Conservation (phyloP, 2,888 invertebrate genomes). For the Bhutanitis thaidina region DNA sequence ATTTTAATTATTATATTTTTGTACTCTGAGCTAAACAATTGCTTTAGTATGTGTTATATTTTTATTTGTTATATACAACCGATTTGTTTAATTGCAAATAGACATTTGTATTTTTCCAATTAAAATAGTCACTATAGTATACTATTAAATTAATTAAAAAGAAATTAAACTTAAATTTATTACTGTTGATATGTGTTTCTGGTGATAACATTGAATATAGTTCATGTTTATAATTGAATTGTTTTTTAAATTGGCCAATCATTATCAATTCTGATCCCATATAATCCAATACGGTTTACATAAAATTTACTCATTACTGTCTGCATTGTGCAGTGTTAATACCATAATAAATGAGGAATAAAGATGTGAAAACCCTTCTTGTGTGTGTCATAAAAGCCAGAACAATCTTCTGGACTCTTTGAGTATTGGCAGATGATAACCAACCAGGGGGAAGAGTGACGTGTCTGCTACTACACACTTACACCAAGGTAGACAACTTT, state of each 20-base stretch:
- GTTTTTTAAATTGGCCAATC: background rate
- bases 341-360: too few relatives aligned
- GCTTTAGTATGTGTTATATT: constrained; percentile 38
- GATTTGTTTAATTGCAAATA: constrained; percentile 24
- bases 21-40: constrained; percentile 50
- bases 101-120: constrained; percentile 3
- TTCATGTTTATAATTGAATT: constrained; percentile 8
- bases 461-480: too few relatives aligned
- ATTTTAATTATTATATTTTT: constrained; percentile 66
- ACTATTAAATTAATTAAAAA: background rate
- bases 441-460: too few relatives aligned
- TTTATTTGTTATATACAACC: constrained; percentile 25
- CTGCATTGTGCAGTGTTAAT: too few relatives aligned
- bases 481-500: too few relatives aligned
- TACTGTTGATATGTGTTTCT: background rate
- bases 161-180: background rate
- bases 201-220: background rate
- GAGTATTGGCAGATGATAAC: too few relatives aligned
- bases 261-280: too few relatives aligned
- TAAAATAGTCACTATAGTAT: background rate
- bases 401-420: too few relatives aligned
- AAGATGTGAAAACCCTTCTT: too few relatives aligned
- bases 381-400: too few relatives aligned
- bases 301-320: too few relatives aligned
- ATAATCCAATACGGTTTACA: too few relatives aligned